Percentiles rank a stretch among this genome's conserved stretches.
Evolutionary conservation across 2,888 invertebrate species (phyloP).

Genomic region (Ceriagrion tenellum): DNA sequence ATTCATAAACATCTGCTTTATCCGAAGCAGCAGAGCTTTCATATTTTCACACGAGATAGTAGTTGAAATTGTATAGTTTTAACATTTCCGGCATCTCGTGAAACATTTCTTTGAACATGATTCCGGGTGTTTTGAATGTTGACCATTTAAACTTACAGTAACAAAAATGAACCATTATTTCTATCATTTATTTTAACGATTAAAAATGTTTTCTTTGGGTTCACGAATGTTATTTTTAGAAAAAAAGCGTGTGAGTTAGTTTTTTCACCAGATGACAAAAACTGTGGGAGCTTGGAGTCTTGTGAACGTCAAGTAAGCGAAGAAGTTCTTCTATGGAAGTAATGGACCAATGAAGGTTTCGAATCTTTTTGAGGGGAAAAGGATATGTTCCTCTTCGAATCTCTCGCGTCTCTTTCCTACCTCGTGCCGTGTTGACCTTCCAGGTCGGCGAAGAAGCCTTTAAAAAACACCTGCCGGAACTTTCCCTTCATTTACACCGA

Average conservation of each 20-base stretch:
- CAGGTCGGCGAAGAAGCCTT: not conserved
- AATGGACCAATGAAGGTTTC: not conserved
- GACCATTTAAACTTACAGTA: too few relatives aligned
- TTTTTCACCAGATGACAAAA: not conserved
- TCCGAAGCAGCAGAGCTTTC: too few relatives aligned
- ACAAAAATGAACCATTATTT: too few relatives aligned
- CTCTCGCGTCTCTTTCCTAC: not conserved
- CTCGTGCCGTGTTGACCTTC: not conserved
- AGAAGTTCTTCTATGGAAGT: not conserved
- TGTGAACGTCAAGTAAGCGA: not conserved
- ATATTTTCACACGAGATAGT: too few relatives aligned
- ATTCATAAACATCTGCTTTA: too few relatives aligned
- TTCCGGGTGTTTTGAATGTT: too few relatives aligned
- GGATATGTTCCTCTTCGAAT: not conserved
- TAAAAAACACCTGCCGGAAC: not conserved
- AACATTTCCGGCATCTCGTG: too few relatives aligned
- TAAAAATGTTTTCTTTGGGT: too few relatives aligned
- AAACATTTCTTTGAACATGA: too few relatives aligned
- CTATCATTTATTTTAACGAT: too few relatives aligned
- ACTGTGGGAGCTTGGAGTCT: not conserved
- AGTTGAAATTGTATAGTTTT: too few relatives aligned
- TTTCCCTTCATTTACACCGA: not conserved
- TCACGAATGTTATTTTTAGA: too few relatives aligned
- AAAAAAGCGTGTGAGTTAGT: not conserved
- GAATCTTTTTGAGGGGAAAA: not conserved